phyloP scores from a whole-genome alignment of 2,888 invertebrate species.

The Lepidochrysops patricia region DNA sequence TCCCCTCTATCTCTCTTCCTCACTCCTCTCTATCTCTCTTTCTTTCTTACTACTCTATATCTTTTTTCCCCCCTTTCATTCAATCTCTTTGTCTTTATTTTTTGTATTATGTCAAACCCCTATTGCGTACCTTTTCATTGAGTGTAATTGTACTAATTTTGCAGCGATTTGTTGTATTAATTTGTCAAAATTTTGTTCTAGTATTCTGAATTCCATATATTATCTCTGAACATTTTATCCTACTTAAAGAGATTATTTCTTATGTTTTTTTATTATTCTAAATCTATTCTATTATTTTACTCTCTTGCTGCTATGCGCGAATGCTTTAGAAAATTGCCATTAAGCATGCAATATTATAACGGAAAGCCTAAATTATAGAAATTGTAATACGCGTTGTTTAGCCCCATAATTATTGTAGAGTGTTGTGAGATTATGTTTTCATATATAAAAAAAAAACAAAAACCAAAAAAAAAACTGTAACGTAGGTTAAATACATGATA shows the following conservation, averaged over 20 bases:
- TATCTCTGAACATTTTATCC: neutral
- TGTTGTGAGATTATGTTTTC: neutral
- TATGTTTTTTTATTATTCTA: neutral
- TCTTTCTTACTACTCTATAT: too few species aligned
- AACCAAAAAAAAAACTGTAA: neutral
- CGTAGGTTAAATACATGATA: constrained; percentile 10
- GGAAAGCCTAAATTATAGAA: constrained; percentile 8
- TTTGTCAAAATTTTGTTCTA: too few species aligned
- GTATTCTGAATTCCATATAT: too few species aligned
- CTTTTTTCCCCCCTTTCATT: too few species aligned
- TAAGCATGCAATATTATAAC: constrained; percentile 1
- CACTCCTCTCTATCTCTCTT: neutral
- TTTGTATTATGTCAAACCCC: too few species aligned
- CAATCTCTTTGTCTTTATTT: too few species aligned
- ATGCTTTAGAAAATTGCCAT: neutral
- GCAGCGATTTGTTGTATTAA: too few species aligned
- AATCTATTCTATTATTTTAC: neutral
- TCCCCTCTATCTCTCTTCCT: too few species aligned
- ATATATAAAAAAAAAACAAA: constrained; percentile 2
- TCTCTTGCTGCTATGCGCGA: neutral
- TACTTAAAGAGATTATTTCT: neutral
- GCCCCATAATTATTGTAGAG: constrained; percentile 2
- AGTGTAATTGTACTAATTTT: too few species aligned
- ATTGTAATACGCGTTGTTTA: neutral
- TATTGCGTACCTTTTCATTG: too few species aligned